Evolutionary conservation across 2,113 vertebrate species (phyloP).

Genomic region (Vidua macroura): DNA sequence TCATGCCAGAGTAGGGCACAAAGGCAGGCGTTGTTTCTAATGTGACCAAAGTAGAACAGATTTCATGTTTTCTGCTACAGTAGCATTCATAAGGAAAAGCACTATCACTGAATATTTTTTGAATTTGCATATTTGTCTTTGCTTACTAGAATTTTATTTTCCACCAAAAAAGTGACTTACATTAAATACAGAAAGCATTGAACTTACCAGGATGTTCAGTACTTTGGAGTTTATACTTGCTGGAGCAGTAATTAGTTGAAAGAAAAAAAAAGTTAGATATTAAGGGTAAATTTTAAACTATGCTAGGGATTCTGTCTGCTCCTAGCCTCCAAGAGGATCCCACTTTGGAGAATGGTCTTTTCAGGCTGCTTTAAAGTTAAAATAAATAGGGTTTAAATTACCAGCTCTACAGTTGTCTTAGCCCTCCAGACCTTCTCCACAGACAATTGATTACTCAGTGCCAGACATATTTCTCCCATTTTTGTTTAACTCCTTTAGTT

Average conservation of each 20-base stretch:
- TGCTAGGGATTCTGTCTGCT: background rate
- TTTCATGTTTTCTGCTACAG: background rate
- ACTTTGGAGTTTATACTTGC: background rate
- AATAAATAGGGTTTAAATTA: background rate
- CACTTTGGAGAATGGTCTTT: background rate
- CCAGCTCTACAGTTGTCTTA: background rate
- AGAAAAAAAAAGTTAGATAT: background rate
- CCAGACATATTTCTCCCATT: constrained; percentile 18
- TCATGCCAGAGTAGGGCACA: background rate
- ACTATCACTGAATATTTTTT: background rate
- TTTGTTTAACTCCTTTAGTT: constrained; percentile 7
- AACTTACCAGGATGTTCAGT: background rate
- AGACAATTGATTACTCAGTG: constrained; percentile 6
- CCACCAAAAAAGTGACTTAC: background rate
- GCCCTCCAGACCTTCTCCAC: background rate
- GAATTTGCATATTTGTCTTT: background rate
- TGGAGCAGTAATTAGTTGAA: background rate
- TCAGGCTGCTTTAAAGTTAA: background rate
- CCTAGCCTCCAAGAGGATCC: background rate
- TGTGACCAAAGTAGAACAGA: background rate
- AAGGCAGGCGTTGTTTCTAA: background rate
- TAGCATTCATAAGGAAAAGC: background rate
- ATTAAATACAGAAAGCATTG: background rate
- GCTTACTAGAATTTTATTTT: background rate
- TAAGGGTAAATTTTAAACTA: background rate